A percentile compares a stretch with the other conserved stretches of the same genome.
Evolutionary conservation across 2,113 vertebrate genomes (phyloP).

Genomic region (Phyllostomus discolor): DNA sequence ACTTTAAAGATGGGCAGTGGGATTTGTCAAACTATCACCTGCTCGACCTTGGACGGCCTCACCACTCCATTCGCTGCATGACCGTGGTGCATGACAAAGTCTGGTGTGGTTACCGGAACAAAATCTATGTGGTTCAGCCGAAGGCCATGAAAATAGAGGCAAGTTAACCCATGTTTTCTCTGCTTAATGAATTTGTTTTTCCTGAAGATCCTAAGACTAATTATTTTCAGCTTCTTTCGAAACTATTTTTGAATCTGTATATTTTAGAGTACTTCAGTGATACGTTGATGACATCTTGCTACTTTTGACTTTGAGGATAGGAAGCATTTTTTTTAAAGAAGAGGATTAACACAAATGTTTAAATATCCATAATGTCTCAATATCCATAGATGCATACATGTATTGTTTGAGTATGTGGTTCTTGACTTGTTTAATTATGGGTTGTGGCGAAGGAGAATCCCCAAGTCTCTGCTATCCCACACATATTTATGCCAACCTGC

Average conservation of each 20-base stretch:
- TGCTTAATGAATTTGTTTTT: background rate
- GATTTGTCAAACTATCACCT: conserved; percentile 98
- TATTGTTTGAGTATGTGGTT: background rate
- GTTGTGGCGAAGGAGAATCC: background rate
- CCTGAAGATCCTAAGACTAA: background rate
- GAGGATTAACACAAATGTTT: background rate
- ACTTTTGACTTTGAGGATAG: background rate
- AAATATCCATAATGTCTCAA: background rate
- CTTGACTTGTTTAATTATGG: background rate
- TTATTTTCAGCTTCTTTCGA: background rate
- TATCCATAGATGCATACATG: background rate
- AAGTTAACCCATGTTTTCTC: conserved; percentile 45
- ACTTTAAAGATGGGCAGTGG: conserved; percentile 95
- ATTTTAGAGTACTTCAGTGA: background rate
- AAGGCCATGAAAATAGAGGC: conserved; percentile 99
- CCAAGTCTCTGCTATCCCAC: background rate
- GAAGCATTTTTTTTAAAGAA: background rate
- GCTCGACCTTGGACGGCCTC: conserved; percentile 91
- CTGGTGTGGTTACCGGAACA: conserved; percentile 98
- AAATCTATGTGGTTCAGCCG: conserved; percentile 96
- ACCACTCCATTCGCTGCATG: conserved; percentile 98
- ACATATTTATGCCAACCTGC: background rate
- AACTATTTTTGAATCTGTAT: background rate
- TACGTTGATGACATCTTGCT: background rate
- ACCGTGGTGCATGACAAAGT: conserved; percentile 97